These are phyloP conservation scores for Cyclina sinensis DNA, from an alignment of 1,140 invertebrate genomes.

Conservation along the genomic window DNA sequence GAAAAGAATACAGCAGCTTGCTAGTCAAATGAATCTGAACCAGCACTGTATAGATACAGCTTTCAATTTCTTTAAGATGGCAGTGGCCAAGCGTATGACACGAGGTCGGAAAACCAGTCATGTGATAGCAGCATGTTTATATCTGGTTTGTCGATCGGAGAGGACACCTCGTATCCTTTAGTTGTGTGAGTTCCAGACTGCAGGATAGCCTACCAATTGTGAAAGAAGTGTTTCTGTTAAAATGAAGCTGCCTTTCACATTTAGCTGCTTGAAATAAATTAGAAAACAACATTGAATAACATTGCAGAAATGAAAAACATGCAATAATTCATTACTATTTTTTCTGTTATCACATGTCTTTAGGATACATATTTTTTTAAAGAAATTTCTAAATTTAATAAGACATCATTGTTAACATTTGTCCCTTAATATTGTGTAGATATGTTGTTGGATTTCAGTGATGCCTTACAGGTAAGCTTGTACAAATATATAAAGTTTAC, in stretches of 20 bases:
- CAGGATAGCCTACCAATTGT: too few relatives aligned
- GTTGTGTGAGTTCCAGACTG: background rate
- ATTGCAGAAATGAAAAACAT: too few relatives aligned
- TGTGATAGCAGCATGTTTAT: conserved; percentile 98
- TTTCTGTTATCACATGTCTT: too few relatives aligned
- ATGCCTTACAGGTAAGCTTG: conserved; percentile 91
- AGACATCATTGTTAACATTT: too few relatives aligned
- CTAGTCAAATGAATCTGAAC: conserved; percentile 90
- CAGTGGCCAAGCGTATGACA: conserved; percentile 92
- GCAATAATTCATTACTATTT: too few relatives aligned
- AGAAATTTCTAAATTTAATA: too few relatives aligned
- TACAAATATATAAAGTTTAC: too few relatives aligned
- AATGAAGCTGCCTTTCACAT: too few relatives aligned
- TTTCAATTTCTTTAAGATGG: conserved; percentile 99
- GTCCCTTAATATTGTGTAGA: conserved; percentile 88
- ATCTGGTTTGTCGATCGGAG: conserved; percentile 98
- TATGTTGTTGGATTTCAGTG: conserved; percentile 99
- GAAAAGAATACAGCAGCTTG: conserved; percentile 84
- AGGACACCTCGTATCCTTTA: conserved; percentile 96
- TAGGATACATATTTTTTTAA: too few relatives aligned
- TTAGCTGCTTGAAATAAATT: too few relatives aligned
- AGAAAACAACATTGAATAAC: background rate
- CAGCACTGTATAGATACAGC: conserved; percentile 97
- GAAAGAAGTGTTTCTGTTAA: too few relatives aligned
- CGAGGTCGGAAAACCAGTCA: conserved; percentile 96